phyloP scores from a whole-genome alignment of 2,797 vertebrate genomes.

The Triplophysa yarkandensis region DNA sequence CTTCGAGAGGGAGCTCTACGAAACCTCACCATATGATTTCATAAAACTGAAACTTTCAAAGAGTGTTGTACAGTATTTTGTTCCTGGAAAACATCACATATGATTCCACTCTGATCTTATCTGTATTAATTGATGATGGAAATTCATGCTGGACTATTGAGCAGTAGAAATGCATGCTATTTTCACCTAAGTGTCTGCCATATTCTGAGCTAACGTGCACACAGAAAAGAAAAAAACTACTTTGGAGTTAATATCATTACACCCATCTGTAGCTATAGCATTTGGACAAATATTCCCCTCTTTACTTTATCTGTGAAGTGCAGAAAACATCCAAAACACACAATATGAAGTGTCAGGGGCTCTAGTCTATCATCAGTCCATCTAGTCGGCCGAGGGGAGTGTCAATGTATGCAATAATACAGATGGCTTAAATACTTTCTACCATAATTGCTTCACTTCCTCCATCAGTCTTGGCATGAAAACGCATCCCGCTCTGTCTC shows the following conservation, averaged over 20 bases:
- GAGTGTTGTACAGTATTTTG: neutral
- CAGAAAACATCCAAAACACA: conserved; percentile 1
- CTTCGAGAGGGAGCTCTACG: too few species aligned
- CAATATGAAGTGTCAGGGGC: neutral
- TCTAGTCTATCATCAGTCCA: conserved; percentile 3
- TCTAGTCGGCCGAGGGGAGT: neutral
- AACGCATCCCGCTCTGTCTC: conserved; percentile 5
- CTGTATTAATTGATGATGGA: conserved; percentile 16
- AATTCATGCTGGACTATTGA: conserved; percentile 7
- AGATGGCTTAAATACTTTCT: conserved; percentile 19
- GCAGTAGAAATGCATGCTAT: conserved; percentile 1
- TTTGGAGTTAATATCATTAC: conserved; percentile 18
- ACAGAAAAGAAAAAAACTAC: conserved; percentile 12
- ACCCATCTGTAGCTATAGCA: neutral
- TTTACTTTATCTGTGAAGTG: neutral
- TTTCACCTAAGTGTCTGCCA: conserved; percentile 12
- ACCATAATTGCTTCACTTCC: conserved; percentile 22
- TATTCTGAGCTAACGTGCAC: conserved; percentile 4
- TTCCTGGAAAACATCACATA: conserved; percentile 5
- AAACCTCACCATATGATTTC: too few species aligned
- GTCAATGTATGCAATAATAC: conserved; percentile 17
- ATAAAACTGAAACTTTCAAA: neutral
- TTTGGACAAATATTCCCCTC: conserved; percentile 13
- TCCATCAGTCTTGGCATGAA: conserved; percentile 18
- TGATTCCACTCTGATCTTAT: conserved; percentile 2